These are phyloP conservation scores for Drosophila falleni DNA, from an alignment of 2,888 invertebrate species.

Conservation along the genomic window DNA sequence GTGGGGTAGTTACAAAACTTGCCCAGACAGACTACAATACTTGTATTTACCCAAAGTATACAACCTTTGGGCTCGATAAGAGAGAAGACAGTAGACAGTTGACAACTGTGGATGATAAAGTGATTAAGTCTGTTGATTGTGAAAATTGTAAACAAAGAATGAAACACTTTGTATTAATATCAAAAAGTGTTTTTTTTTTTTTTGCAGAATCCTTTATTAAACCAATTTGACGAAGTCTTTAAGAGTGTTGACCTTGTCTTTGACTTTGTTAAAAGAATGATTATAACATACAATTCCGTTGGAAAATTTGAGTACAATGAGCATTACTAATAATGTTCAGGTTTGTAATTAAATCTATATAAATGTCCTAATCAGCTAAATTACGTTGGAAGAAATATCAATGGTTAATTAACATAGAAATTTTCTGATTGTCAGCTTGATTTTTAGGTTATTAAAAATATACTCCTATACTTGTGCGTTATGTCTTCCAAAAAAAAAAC, in stretches of 20 bases:
- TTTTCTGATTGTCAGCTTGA: slow-evolving; percentile 6
- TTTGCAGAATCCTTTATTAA: slow-evolving; percentile 29
- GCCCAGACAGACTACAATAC: slow-evolving; percentile 21
- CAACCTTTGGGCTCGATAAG: slow-evolving; percentile 12
- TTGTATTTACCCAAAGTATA: not conserved
- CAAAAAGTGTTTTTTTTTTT: not conserved
- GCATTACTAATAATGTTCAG: not conserved
- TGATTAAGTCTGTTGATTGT: slow-evolving; percentile 8
- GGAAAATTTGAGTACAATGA: not conserved
- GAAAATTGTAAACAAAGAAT: slow-evolving; percentile 47
- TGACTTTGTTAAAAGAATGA: not conserved
- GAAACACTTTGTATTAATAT: slow-evolving; percentile 12
- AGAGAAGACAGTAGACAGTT: not conserved
- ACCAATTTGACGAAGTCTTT: slow-evolving; percentile 44
- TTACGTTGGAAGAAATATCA: slow-evolving; percentile 27
- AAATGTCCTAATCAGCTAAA: slow-evolving; percentile 23
- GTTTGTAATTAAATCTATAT: not conserved
- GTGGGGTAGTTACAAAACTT: slow-evolving; percentile 3
- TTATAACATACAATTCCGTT: not conserved
- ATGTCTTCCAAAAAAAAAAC: no score
- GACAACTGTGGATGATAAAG: slow-evolving; percentile 21
- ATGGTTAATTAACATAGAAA: not conserved
- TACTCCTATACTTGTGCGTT: no score
- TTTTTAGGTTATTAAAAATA: slow-evolving; percentile 20
- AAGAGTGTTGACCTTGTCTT: not conserved